Evolutionary conservation across 35 echinoderm and acorn worm genomes (phyloP).

Genomic region (Strongylocentrotus purpuratus): DNA sequence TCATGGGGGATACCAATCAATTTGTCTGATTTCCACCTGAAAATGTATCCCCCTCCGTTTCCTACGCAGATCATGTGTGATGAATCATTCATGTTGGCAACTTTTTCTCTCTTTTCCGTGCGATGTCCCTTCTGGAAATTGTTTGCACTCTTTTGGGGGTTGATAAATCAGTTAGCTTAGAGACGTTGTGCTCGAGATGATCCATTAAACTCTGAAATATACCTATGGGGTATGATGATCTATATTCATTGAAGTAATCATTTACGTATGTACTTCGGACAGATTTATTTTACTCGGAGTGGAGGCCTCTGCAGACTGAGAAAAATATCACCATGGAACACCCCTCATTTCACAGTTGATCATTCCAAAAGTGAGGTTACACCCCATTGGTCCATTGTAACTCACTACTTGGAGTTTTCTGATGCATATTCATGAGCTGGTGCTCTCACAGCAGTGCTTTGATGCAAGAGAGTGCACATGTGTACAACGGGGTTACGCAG

Average conservation of each 20-base stretch:
- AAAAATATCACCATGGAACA: not conserved
- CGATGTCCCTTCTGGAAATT: not conserved
- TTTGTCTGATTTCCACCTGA: slow-evolving; percentile 16
- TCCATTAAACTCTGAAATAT: not conserved
- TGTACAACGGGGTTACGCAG: not conserved
- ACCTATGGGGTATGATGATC: not conserved
- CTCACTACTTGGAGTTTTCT: slow-evolving; percentile 8
- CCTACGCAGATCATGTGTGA: not conserved
- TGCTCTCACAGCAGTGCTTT: not conserved
- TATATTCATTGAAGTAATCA: not conserved
- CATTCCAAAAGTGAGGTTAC: not conserved
- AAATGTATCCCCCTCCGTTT: not conserved
- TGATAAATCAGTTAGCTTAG: not conserved
- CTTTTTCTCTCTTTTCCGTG: not conserved
- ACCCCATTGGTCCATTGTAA: slow-evolving; percentile 33
- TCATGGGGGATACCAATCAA: not conserved
- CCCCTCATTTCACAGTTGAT: not conserved
- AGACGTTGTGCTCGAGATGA: not conserved
- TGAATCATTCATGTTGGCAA: not conserved
- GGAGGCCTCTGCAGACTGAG: not conserved
- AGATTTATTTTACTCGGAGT: not conserved
- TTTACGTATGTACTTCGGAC: not conserved
- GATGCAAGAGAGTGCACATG: not conserved
- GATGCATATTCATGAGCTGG: slow-evolving; percentile 37
- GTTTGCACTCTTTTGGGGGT: not conserved